These are phyloP conservation scores for Neodontobutis hainanensis DNA, from an alignment of 2,113 vertebrate genomes.

Conservation along the genomic window DNA sequence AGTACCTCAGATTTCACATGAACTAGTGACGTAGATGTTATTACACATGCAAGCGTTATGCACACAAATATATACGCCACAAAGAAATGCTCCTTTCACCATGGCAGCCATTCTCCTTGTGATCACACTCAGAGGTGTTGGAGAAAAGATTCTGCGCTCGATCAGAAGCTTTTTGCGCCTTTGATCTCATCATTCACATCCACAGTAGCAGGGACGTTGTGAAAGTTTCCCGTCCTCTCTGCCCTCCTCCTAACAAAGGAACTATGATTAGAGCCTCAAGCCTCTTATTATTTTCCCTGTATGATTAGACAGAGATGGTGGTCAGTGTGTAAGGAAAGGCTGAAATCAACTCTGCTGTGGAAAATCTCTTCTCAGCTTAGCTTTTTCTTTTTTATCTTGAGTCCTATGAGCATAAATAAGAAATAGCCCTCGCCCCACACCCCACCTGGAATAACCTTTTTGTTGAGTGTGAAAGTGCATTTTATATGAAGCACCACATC, in stretches of 20 bases:
- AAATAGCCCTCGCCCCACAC: background rate
- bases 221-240: conserved; percentile 26
- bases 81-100: conserved; percentile 11
- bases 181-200: conserved; percentile 62
- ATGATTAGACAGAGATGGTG: conserved; percentile 37
- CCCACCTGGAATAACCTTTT: conserved; percentile 45
- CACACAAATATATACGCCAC: background rate
- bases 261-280: conserved; percentile 52
- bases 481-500: conserved; percentile 31
- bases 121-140: conserved; percentile 41
- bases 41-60: background rate
- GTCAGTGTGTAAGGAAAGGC: conserved; percentile 27
- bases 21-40: background rate
- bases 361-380: background rate
- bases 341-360: conserved; percentile 28
- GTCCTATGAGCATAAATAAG: conserved; percentile 6
- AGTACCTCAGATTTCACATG: conserved; percentile 23
- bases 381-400: conserved; percentile 33
- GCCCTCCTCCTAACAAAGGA: conserved; percentile 43
- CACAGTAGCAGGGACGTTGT: conserved; percentile 29
- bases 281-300: conserved; percentile 24
- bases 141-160: conserved; percentile 44
- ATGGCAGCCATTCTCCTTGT: conserved; percentile 21
- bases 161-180: conserved; percentile 57
- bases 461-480: conserved; percentile 50